Evolutionary conservation across 1,140 invertebrate species (phyloP).

Genomic region (Leptinotarsa texana): DNA sequence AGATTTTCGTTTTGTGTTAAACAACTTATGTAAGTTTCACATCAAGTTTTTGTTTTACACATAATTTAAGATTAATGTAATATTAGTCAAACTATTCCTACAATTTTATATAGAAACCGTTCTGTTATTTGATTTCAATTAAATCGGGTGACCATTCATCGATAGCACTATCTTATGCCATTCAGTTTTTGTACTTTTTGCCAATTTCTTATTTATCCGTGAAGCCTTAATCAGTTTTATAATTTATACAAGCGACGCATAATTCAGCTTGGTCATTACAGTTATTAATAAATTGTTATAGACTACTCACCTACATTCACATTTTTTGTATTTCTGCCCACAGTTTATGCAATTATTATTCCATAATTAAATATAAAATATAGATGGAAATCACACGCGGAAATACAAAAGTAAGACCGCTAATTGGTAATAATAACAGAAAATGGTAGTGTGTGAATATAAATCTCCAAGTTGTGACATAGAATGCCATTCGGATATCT

Average conservation of each 20-base stretch:
- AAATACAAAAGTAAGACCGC: conserved; percentile 16
- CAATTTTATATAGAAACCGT: too few species aligned
- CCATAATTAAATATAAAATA: conserved; percentile 26
- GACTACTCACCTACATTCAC: conserved; percentile 24
- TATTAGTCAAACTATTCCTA: too few species aligned
- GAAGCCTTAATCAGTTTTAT: background rate
- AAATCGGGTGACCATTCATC: too few species aligned
- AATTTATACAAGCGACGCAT: conserved; percentile 1
- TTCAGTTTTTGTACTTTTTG: background rate
- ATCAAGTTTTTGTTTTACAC: too few species aligned
- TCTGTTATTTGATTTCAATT: too few species aligned
- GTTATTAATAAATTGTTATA: conserved; percentile 28
- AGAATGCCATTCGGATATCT: conserved; percentile 8
- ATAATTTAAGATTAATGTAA: too few species aligned
- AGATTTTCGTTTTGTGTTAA: too few species aligned
- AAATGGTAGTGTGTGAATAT: conserved; percentile 23
- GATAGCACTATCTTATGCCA: background rate
- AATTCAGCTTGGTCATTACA: conserved; percentile 17
- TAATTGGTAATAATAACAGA: conserved; percentile 25
- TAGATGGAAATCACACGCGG: conserved; percentile 23
- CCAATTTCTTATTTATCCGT: background rate
- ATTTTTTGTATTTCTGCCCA: conserved; percentile 24
- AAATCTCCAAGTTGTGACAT: conserved; percentile 21
- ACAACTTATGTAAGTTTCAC: too few species aligned
- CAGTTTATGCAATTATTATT: conserved; percentile 25